A percentile compares a stretch with the other conserved stretches of the same genome.
phyloP scores from a whole-genome alignment of 2,888 invertebrate species.

The Dryococelus australis region DNA sequence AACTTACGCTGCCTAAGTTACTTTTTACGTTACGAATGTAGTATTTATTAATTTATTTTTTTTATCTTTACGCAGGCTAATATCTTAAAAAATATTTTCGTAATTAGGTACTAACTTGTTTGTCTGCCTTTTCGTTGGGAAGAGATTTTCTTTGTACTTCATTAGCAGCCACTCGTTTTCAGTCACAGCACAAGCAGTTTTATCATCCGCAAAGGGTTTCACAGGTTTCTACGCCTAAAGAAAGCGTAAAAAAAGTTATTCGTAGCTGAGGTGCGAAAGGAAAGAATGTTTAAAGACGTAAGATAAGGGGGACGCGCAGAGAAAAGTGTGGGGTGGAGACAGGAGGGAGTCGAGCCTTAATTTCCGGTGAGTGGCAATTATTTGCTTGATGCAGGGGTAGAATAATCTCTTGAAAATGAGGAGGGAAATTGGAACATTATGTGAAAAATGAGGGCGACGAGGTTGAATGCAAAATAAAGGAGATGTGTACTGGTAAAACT shows the following conservation, averaged over 20 bases:
- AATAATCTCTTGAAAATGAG: slow-evolving; percentile 5
- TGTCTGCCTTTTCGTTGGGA: neutral
- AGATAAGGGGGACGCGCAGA: neutral
- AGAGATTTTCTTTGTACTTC: neutral
- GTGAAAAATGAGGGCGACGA: slow-evolving; percentile 2
- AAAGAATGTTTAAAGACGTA: neutral
- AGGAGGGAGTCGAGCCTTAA: neutral
- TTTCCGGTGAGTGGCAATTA: slow-evolving; percentile 16
- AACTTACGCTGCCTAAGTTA: no score
- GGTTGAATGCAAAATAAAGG: neutral
- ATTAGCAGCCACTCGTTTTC: neutral
- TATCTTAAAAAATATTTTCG: neutral
- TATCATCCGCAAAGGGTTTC: neutral
- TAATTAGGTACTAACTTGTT: neutral
- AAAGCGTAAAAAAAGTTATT: neutral
- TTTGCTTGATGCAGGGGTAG: slow-evolving; percentile 10
- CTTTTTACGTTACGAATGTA: no score
- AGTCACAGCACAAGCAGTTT: neutral
- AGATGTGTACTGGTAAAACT: neutral
- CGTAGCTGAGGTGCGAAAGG: neutral
- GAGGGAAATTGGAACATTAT: slow-evolving; percentile 11
- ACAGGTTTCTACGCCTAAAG: neutral
- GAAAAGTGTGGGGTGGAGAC: neutral
- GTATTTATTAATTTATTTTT: no score
- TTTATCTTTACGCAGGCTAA: neutral